Evolutionary conservation across 2,113 vertebrate species (phyloP), one percentile per base, ranked within the genome.

Genomic region (Mastomys natalensis): DNA sequence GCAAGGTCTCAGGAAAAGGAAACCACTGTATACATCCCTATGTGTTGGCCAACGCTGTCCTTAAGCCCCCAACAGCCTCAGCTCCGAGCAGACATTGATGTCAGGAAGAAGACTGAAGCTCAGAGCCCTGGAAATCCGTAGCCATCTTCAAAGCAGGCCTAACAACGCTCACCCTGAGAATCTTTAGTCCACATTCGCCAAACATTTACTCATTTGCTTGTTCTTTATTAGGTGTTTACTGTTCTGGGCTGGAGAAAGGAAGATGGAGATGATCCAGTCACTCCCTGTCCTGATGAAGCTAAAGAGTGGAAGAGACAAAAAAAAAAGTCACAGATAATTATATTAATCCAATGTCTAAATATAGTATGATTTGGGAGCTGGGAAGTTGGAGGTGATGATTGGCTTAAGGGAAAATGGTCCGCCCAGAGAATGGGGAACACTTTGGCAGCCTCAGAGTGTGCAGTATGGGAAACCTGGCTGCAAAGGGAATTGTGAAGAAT

Each of bases 311-410:
- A 94, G 40, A 81, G 9, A 87, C n/a, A 68, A 53, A 48, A 66
- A 37, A 80, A 45, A 87, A 68, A 62, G 12, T 72, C 88, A 96
- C 80, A 87, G 93, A 77, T 77, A 92, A 89, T 77, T 62, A 93
- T 51, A 43, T 53, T 62, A 64, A 68, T 68, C 24, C 26, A 88
- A 88, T 40, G 58, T 55, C 12, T 34, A 95, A 78, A 96, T 68
- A 43, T 24, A 78, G 15, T 64, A 80, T 91, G 62, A 97, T 43
- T 40, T 78, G 43, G 78, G 73, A 89, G 10, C 37, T 51, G 19
- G 45, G 24, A 74, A 4, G 43, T 17, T 51, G 9, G 31, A 26
- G 40, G 58, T 53, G 2, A 91, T 66, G 55, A 72, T 78, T 48
- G 62, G 55, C 40, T 68, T 77, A 90, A 87, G 40, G 31, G 29